Evolutionary conservation across 2,797 vertebrate species (phyloP).

Genomic region (Limnodromus scolopaceus): DNA sequence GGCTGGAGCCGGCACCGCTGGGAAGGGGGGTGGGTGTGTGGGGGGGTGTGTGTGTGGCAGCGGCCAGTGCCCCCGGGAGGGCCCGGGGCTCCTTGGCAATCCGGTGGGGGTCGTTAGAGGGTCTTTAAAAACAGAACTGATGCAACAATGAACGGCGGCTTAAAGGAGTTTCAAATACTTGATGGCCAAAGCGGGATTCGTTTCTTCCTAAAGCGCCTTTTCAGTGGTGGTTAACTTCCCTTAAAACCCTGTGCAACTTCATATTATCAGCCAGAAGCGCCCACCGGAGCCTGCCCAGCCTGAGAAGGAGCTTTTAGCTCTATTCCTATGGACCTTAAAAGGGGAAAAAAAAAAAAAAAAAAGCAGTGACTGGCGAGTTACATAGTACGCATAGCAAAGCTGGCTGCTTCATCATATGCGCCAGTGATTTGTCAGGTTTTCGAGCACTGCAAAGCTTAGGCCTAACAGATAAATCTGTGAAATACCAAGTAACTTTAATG

Average conservation of each 20-base stretch:
- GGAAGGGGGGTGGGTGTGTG: accelerated
- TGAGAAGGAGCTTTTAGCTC: background rate
- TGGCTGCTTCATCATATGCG: background rate
- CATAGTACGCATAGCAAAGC: background rate
- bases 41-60: no score
- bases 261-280: background rate
- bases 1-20: accelerated
- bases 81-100: accelerated
- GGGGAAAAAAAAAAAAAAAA: slow-evolving; percentile 12
- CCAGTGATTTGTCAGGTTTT: background rate
- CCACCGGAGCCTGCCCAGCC: background rate
- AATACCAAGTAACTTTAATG: background rate
- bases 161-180: background rate
- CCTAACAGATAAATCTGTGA: background rate
- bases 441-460: background rate
- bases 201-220: background rate
- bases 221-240: background rate
- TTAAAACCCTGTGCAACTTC: no score
- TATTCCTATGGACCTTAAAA: slow-evolving; percentile 38
- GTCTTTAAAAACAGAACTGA: background rate
- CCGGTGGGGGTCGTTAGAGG: no score
- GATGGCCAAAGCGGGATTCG: accelerated
- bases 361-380: background rate
- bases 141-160: accelerated
- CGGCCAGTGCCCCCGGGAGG: background rate